Base-by-base conservation (phyloP, 35 echinoderm and acorn worm genomes). In the Diadema setosum region DNA sequence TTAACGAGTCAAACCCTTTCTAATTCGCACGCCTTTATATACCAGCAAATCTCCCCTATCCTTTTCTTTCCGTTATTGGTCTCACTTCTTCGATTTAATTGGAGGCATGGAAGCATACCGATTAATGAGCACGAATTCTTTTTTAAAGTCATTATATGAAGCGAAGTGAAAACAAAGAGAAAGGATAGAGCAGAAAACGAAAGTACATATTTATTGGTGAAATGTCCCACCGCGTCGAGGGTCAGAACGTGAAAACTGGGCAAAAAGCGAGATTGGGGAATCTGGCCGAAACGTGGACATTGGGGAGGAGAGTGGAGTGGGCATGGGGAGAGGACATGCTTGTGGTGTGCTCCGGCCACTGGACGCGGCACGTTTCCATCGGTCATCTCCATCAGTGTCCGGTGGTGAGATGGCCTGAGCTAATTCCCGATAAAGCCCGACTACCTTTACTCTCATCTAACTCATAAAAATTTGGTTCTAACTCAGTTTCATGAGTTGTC, bases 61-160 rank as follows among this genome's bases (percentile, higher is more conserved):
- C 30, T 33, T 67, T 67, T 67, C 21, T 67, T 67, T 16, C 25
- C 17, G 37, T 67, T 31, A 8, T 29, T 67, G 27, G 27, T 67
- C 63, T 67, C 63, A 67, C 63, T 34, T 67, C 30, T 34, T 29
- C 63, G 3, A 26, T 67, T 32, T 67, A 67, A 67, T 67, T 67
- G 63, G 8, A 67, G 27, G 30, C 63, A 67, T 67, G 37, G 63
- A 67, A 67, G 37, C 30, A 34, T 26, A 67, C 30, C 58, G 37
- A 67, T 67, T 67, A 67, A 67, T 67, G 63, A 67, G 63, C 63
- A 67, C 37, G 63, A 67, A n/a, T n/a, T n/a, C 63, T 67, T 67
- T 67, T 33, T 34, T 67, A 33, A 30, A 34, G 63, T 67, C 37
- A 67, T 33, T 26, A 67, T 67, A 67, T 33, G 63, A 27, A 34